phyloP scores from a whole-genome alignment of 2,888 invertebrate species.

The Erebia palarica region DNA sequence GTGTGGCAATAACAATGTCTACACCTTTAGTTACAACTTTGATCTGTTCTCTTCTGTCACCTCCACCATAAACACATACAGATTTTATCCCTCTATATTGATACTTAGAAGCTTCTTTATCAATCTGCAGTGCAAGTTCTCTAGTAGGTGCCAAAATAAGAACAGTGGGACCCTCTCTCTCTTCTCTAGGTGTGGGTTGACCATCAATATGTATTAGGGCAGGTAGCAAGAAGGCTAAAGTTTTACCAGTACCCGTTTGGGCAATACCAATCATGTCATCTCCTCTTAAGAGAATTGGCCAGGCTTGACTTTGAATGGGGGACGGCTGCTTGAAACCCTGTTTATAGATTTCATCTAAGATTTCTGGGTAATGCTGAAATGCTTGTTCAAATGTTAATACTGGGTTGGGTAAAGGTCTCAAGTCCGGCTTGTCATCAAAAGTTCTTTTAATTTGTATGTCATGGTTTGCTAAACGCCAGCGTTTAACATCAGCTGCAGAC shows the following conservation, averaged over 20 bases:
- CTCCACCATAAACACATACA: constrained; percentile 96
- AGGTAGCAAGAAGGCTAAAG: constrained; percentile 95
- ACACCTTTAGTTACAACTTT: constrained; percentile 89
- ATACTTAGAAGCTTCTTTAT: constrained; percentile 95
- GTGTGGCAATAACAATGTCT: constrained; percentile 97
- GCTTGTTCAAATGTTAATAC: constrained; percentile 91
- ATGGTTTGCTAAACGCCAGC: constrained; percentile 85
- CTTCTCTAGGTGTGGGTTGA: constrained; percentile 87
- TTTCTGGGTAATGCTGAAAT: constrained; percentile 91
- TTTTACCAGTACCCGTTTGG: constrained; percentile 97
- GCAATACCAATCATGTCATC: constrained; percentile 98
- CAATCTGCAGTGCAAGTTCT: constrained; percentile 96
- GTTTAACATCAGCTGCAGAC: constrained; percentile 83
- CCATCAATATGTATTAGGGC: constrained; percentile 96
- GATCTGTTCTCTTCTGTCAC: constrained; percentile 90
- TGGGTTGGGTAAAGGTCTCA: constrained; percentile 87
- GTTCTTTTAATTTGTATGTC: constrained; percentile 88
- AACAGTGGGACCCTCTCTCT: constrained; percentile 92
- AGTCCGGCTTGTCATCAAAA: constrained; percentile 78
- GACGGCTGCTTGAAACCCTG: constrained; percentile 92
- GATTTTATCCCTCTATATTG: constrained; percentile 93
- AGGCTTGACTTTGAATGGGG: constrained; percentile 96
- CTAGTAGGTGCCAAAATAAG: constrained; percentile 96
- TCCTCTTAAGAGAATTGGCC: constrained; percentile 96
- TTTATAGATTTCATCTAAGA: constrained; percentile 90